Base-by-base conservation (phyloP, 2,797 vertebrate species). In the Sebastes diaconus region DNA sequence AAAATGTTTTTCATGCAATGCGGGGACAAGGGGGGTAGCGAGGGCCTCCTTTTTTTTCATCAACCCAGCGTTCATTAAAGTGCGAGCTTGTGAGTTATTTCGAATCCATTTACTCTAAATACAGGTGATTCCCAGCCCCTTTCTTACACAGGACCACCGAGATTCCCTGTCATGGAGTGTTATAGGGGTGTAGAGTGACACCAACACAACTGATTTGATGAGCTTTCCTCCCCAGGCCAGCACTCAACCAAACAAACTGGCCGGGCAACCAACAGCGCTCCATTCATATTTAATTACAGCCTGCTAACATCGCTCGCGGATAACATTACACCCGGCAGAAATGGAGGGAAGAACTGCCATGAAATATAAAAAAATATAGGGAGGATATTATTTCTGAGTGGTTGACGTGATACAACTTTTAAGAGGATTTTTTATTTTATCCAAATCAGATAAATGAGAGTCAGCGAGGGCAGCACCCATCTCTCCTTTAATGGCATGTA, bases 1-100 rank as follows among this genome's bases (percentile, higher is more conserved):
- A 97, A 98, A 98, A 98, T 97, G 97, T 97, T 99, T 97, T 97
- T 97, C 96, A 96, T 97, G 97, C 95, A 96, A 96, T 77, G 76
- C 95, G 93, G 87, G 81, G 55, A 81, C 74, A 72, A 67, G 64
- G 30, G 81, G 75, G 75, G 25, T 12, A 73, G 64, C 24, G 27
- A 55, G 63, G 64, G 66, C 94, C 94, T 95, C 95, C 96, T 96
- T 97, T 97, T 96, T 96, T 96, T 97, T 96, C 95, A 97, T 97
- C 97, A 97, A 96, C 97, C 95, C 95, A 96, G 91, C 91, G 93
- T 96, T 97, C 96, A 97, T 99, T 98, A 97, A 97, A 97, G 95
- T 94, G 92, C 82, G 92, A 97, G 96, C 94, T 95, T 94, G 95
- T 95, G 95, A 95, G 95, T 97, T 97, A 96, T 97, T 98, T 97